These are phyloP conservation scores for Hippocampus abdominalis DNA, from an alignment of 2,113 vertebrate genomes.

Conservation along the genomic window DNA sequence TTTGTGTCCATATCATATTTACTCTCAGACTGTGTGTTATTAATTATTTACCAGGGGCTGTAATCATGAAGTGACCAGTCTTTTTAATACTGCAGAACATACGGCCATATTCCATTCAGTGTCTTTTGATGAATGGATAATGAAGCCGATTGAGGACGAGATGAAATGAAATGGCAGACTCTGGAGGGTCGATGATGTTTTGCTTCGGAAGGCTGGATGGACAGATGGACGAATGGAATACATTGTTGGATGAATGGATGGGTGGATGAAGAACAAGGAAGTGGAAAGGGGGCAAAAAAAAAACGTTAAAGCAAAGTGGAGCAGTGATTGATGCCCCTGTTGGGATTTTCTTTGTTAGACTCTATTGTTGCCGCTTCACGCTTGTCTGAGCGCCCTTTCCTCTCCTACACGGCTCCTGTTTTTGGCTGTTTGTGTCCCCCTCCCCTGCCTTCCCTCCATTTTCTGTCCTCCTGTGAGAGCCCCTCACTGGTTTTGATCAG, in stretches of 20 bases:
- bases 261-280: constrained; percentile 41
- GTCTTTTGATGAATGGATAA: constrained; percentile 19
- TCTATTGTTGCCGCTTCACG: constrained; percentile 56
- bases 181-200: constrained; percentile 34
- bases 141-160: constrained; percentile 28
- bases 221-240: constrained; percentile 53
- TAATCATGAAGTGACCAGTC: constrained; percentile 5
- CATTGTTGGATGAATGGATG: constrained; percentile 21
- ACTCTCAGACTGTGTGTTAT: background rate
- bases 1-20: background rate
- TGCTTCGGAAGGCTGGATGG: constrained; percentile 48
- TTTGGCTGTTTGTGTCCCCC: constrained; percentile 17
- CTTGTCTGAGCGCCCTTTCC: constrained; percentile 55
- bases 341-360: constrained; percentile 63
- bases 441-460: constrained; percentile 43
- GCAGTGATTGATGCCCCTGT: constrained; percentile 54
- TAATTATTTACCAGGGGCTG: background rate
- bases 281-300: constrained; percentile 17
- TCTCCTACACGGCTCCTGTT: constrained; percentile 27
- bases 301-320: constrained; percentile 9
- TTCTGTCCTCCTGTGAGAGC: constrained; percentile 20
- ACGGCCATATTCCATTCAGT: background rate
- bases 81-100: constrained; percentile 5
- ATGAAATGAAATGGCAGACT: constrained; percentile 38
- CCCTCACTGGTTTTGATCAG: background rate